Evolutionary conservation across 2,113 vertebrate genomes (phyloP), one percentile per base, ranked within the genome.

Genomic region (Chelonoidis abingdonii): DNA sequence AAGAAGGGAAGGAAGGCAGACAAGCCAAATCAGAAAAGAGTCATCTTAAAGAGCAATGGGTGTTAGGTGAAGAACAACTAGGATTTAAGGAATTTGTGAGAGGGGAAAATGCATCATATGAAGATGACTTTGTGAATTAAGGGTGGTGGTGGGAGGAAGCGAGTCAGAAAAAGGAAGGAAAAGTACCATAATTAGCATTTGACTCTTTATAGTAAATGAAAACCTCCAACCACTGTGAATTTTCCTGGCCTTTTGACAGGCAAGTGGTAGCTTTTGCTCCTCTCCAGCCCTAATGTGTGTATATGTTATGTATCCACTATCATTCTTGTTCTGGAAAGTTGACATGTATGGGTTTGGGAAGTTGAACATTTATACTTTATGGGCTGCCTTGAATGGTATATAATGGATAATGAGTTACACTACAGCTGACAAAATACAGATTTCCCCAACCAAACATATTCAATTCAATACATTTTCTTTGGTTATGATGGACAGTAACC

Each of bases 401-500:
- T 96, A 96, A 96, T 27, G 75, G 93, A 95, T 90, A 97, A 92
- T 90, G 86, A 93, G 92, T 89, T 97, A 72, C 95, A 95, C 79
- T 86, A 80, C 93, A 96, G 92, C 86, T 95, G 96, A 97, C 96
- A 97, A 88, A 97, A 97, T 88, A 97, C 90, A 96, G 86, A 91
- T 97, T 98, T 97, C 88, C 95, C 92, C 93, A 95, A 80, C 87
- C 90, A 95, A 97, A 95, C 91, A 54, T 88, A 94, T 83, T 93
- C 91, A 84, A 83, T 94, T 91, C 84, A 93, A 80, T 96, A 75
- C 35, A 86, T 91, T 96, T 97, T 97, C 89, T 89, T 93, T 87
- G 65, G 86, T 95, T 84, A 47, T 94, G 95, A 96, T 96, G 95
- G 94, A 93, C 97, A 92, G 95, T 97, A 97, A 97, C 95, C 92